A percentile compares a stretch with the other conserved stretches of the same genome.
Evolutionary conservation across 2,797 vertebrate species (phyloP).

Genomic region (Chelidonichthys spinosus): DNA sequence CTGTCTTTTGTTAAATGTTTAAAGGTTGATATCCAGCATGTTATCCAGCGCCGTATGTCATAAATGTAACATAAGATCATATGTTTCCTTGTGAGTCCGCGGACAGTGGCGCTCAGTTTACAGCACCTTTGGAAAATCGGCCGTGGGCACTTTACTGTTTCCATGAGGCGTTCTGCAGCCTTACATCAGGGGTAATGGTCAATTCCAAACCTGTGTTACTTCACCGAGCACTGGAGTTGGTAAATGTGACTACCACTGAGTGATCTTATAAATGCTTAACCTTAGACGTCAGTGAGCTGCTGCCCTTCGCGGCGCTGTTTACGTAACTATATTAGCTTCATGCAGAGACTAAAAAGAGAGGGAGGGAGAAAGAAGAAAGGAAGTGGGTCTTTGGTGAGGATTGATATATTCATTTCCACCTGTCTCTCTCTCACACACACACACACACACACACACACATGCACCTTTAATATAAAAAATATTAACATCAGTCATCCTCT

Average conservation of each 20-base stretch:
- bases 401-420: slow-evolving; percentile 43
- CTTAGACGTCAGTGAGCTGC: slow-evolving; percentile 56
- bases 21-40: not conserved
- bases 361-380: not conserved
- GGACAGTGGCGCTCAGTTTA: slow-evolving; percentile 32
- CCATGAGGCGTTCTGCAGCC: slow-evolving; percentile 41
- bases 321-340: slow-evolving; percentile 58
- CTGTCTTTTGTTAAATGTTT: not conserved
- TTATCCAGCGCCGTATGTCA: slow-evolving; percentile 12
- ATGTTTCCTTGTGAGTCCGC: slow-evolving; percentile 18
- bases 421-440: not conserved
- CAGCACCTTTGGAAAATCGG: slow-evolving; percentile 49
- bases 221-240: slow-evolving; percentile 21
- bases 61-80: slow-evolving; percentile 3
- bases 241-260: slow-evolving; percentile 57
- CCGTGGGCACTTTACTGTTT: slow-evolving; percentile 28
- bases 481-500: slow-evolving; percentile 26
- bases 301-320: slow-evolving; percentile 65
- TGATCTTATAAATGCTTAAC: slow-evolving; percentile 72
- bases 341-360: slow-evolving; percentile 12
- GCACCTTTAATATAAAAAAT: slow-evolving; percentile 39
- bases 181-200: slow-evolving; percentile 30
- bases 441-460: not conserved
- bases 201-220: slow-evolving; percentile 35
- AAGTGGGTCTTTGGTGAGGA: slow-evolving; percentile 22